Evolutionary conservation across 2,797 vertebrate genomes (phyloP).

Genomic region (Sandelia bainsii): DNA sequence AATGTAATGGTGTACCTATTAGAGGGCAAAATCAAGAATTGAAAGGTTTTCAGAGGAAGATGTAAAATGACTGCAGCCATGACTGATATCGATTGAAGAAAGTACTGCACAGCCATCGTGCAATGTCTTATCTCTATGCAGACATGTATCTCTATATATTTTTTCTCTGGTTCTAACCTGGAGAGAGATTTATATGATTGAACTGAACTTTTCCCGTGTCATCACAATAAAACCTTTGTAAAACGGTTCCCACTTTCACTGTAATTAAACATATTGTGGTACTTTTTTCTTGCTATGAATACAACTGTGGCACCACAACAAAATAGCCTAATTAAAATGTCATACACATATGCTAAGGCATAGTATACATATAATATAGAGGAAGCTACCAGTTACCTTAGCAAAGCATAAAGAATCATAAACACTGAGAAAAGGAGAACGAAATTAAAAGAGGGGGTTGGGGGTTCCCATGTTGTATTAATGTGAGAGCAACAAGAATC

Average conservation of each 20-base stretch:
- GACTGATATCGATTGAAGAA: conserved; percentile 17
- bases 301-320: too few species aligned
- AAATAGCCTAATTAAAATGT: too few species aligned
- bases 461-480: conserved; percentile 28
- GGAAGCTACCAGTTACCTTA: too few species aligned
- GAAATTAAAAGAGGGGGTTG: background rate
- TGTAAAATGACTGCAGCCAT: conserved; percentile 17
- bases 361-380: too few species aligned
- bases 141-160: background rate
- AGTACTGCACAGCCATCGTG: background rate
- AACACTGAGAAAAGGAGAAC: too few species aligned
- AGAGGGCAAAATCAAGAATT: background rate
- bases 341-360: too few species aligned
- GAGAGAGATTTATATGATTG: background rate
- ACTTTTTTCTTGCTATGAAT: too few species aligned
- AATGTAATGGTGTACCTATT: conserved; percentile 14
- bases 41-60: conserved; percentile 17
- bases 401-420: too few species aligned
- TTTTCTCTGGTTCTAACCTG: background rate
- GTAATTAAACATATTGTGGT: too few species aligned
- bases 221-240: too few species aligned
- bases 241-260: too few species aligned
- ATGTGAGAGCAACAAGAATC: conserved; percentile 2
- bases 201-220: too few species aligned
- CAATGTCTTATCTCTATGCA: conserved; percentile 15